Evolutionary conservation across 35 echinoderm and acorn worm species (phyloP), one percentile per base, ranked within the genome.

Genomic region (Diadema setosum): DNA sequence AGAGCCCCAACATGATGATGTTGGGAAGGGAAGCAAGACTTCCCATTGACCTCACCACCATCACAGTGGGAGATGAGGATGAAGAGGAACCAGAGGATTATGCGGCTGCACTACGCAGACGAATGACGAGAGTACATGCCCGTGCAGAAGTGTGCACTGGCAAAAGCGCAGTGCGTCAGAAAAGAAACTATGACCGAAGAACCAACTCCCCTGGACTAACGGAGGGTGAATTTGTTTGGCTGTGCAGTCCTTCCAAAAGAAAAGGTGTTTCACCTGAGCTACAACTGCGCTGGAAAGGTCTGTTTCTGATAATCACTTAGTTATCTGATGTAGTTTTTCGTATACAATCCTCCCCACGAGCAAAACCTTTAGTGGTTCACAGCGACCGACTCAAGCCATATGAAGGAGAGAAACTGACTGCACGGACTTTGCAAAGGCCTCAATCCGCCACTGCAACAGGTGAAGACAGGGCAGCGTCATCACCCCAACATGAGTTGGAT

Each of bases 201-300:
- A 48, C 83, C 1, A 33, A 34, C 20, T 31, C n/a, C 21, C 58
- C 41, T 29, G n/a, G 26, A 3, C 45, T 81, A 5, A 7, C 67
- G 45, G 43, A 35, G 39, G 84, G 84, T 12, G 41, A 88, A 0
- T 30, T 32, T 27, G 88, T 91, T 4, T 94, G 82, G 82, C 21
- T 91, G 7, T 70, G 23, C 33, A 40, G 88, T 31, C 63, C 55
- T 2, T 46, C 83, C 21, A 75, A 36, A 27, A 94, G 65, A 24
- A 86, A 82, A n/a, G 88, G 87, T 18, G 15, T 87, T 40, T 91
- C 88, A 1, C 93, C 84, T 0, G 88, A 95, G 42, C 63, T 93
- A 27, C 86, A 89, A 50, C 31, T 52, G 5, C 82, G 41, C 2
- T 93, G 94, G 87, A 57, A 83, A 4, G 94, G 90, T 32, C 94